Base-by-base conservation (phyloP, 2,797 vertebrate species). In the Botia kubotai region DNA sequence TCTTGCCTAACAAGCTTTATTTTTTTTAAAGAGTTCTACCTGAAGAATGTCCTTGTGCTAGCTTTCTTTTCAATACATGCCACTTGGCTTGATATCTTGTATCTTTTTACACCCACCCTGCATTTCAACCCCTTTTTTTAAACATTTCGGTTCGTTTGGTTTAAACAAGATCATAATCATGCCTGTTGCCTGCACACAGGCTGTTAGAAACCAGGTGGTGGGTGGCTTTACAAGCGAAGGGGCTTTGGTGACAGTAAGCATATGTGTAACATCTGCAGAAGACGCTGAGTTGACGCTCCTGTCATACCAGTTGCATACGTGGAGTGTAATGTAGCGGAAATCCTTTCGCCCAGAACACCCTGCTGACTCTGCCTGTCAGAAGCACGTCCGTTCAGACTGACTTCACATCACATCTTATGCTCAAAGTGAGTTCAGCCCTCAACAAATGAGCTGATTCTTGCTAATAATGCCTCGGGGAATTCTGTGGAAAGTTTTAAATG, bases 261-360 rank as follows among this genome's bases (percentile, higher is more conserved):
- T 77, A 73, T 82, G 85, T 71, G 77, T 66, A 84, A 83, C 85
- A 85, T 87, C 81, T 87, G 78, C 23, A 81, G 76, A 81, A 79
- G 72, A 65, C 74, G 75, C 81, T 83, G 85, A 81, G 74, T 79
- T 29, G 39, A 76, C 78, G 66, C 67, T 60, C 66, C 81, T 82
- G 77, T 73, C 72, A 77, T 57, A 76, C 80, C 79, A 74, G 80
- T 82, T 75, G 80, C 80, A 78, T 46, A 57, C 65, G 19, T 76
- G 60, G 39, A 14, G 62, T 58, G 67, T 71, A 75, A 70, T 72
- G 69, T 13, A 2, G 46, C 69, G 82, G 74, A 79, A 83, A 70
- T 33, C 26, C 75, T 81, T 39, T 70, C 77, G 72, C 52, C 57
- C 53, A 16, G 65, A 55, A 82, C 62, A 48, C 73, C 52, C 48